Evolutionary conservation across 2,113 vertebrate genomes (phyloP), one percentile per base, ranked within the genome.

Genomic region (Amblyornis subalaris): DNA sequence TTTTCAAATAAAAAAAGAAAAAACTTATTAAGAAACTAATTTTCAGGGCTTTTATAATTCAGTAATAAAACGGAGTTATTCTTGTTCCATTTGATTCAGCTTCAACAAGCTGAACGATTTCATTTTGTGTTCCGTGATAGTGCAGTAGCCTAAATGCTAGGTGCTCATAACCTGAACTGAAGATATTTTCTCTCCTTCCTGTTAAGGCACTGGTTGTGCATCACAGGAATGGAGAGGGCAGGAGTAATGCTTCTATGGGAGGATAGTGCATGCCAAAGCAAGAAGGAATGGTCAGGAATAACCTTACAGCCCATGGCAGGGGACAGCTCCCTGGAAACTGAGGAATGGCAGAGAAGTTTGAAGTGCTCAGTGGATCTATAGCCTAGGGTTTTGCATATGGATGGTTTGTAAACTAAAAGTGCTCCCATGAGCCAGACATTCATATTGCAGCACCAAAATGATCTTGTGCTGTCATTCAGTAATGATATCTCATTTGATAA

Each of bases 401-500:
- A 50, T 93, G 57, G 38, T 75, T 89, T 85, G 29, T 78, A 89
- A 90, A 88, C 58, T 75, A 89, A 92, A 81, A 71, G 74, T 84
- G 50, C 64, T 42, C 54, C 54, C 54, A 38, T 42, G 53, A 94
- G 84, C 42, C 74, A 89, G 31, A 48, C 48, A 4, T 70, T 88
- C 86, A 77, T 45, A 26, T 0, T 77, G 69, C 70, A 53, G 55
- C 70, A 85, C 31, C 44, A 61, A 79, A 77, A 91, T 80, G 95
- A 91, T 94, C 81, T 84, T 85, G 51, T 88, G 83, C 66, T 95
- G 94, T 96, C 79, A 57, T 94, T 97, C 94, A 71, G 57, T 93
- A 90, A 95, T 87, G 81, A 91, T 92, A 95, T 65, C 91, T 97
- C 88, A 86, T 91, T 96, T 93, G 92, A 88, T 92, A 94, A 83